Base-by-base conservation (phyloP, 2,888 invertebrate genomes). In the Drosophila leonis region DNA sequence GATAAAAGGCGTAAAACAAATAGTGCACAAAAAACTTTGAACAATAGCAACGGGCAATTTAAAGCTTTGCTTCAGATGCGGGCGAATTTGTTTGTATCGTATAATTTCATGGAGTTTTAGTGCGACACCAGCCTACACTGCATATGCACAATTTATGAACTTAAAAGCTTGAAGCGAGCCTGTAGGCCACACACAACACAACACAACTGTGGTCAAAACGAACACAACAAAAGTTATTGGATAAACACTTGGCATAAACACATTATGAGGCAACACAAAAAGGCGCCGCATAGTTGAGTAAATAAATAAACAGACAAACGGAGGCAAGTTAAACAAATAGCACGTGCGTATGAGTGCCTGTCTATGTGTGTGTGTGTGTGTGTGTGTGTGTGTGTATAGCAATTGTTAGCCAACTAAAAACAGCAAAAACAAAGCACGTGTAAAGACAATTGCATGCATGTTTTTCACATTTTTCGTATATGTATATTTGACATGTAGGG, bases 161-260 rank as follows among this genome's bases (percentile, higher is more conserved):
- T 55, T 37, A 8, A 37, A 33, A 10, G 37, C 56, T 52, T 24
- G 2, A 15, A 15, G 33, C 7, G 13, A 55, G 35, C 49, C 65
- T 71, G 48, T 46, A 29, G 42, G 8, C 54, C 37, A 29, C 37
- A 54, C 27, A 39, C 6, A 52, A 31, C 27, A 49, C n/a, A 42
- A 15, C 20, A 24, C 29, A 51, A 24, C 24, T 51, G 31, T 37
- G 39, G 39, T 10, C 18, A n/a, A 42, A 39, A 44, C 27, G 29
- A 52, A 56, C 29, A 49, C 52, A 55, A 39, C 3, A 29, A 66
- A 77, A 67, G 72, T 72, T 84, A 85, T 90, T 72, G 59, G 27
- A 72, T 68, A 88, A 82, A 88, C 83, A 85, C 80, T 79, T 65
- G 57, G 44, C 72, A 82, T 82, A 82, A 83, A 88, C 80, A 85